Percentiles rank a stretch among this genome's conserved stretches.
Conservation (phyloP, 2,113 vertebrate species). For the Aegypius monachus region DNA sequence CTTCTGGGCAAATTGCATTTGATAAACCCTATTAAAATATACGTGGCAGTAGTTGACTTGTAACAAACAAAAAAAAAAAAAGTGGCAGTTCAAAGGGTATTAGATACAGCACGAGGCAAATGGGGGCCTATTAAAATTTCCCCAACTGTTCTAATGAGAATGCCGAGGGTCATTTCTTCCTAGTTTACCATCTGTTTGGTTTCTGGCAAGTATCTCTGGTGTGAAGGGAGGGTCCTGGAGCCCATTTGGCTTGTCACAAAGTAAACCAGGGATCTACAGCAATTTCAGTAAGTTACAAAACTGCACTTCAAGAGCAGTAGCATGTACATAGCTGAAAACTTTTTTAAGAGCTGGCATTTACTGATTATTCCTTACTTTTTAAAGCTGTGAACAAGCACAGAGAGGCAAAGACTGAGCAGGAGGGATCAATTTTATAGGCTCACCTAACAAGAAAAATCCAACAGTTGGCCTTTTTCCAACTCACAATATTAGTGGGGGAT, state of each 20-base stretch:
- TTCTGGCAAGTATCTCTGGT: constrained; percentile 71
- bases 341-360: neutral
- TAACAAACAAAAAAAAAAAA: constrained; percentile 45
- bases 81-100: constrained; percentile 75
- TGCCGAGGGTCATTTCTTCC: constrained; percentile 75
- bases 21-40: constrained; percentile 81
- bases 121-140: constrained; percentile 73
- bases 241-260: constrained; percentile 70
- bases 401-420: neutral
- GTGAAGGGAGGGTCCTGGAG: constrained; percentile 66
- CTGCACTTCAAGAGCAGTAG: neutral
- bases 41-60: constrained; percentile 75
- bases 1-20: constrained; percentile 77
- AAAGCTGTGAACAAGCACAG: neutral
- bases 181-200: constrained; percentile 79
- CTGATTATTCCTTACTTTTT: neutral
- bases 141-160: constrained; percentile 78
- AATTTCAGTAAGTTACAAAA: constrained; percentile 55
- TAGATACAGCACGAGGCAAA: constrained; percentile 73
- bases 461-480: constrained; percentile 23
- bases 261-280: constrained; percentile 53
- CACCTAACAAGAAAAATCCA: neutral
- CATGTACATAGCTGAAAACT: neutral
- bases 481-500: neutral
- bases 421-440: neutral